A percentile compares a stretch with the other conserved stretches of the same genome.
Conservation (phyloP, 2,797 vertebrate species). For the Momotus momota region DNA sequence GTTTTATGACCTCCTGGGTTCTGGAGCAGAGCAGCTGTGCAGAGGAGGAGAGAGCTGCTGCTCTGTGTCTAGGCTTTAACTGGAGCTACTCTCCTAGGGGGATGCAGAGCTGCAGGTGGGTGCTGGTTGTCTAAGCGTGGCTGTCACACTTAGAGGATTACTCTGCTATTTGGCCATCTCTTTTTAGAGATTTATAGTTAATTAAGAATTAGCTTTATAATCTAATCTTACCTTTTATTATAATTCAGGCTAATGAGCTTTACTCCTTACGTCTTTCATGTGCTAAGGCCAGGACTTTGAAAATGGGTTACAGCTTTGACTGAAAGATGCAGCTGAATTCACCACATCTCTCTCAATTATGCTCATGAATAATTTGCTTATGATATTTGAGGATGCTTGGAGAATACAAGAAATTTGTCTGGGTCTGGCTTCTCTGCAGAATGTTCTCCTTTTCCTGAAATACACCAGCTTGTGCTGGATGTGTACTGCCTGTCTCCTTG, state of each 20-base stretch:
- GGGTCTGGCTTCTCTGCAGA: background rate
- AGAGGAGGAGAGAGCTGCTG: background rate
- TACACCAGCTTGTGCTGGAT: background rate
- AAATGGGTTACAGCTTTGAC: background rate
- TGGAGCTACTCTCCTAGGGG: background rate
- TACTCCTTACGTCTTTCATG: background rate
- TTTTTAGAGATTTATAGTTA: background rate
- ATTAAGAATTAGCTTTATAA: background rate
- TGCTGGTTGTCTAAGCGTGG: fast-evolving
- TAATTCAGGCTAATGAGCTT: background rate
- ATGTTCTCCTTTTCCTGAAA: background rate
- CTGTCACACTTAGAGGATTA: background rate
- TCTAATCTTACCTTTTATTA: conserved; percentile 7
- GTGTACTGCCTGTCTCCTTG: background rate
- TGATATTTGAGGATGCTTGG: background rate
- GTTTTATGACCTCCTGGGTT: background rate
- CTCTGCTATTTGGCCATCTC: background rate
- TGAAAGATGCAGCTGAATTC: background rate
- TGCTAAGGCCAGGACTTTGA: background rate
- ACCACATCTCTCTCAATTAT: conserved; percentile 4
- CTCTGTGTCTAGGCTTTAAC: background rate
- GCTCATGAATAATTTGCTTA: conserved; percentile 24
- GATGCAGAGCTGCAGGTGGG: background rate
- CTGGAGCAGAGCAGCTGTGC: background rate
- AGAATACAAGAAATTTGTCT: background rate